Percentiles rank a stretch among this genome's conserved stretches.
These are phyloP conservation scores for Drosophila birchii DNA, from an alignment of 2,888 invertebrate genomes.

Conservation along the genomic window DNA sequence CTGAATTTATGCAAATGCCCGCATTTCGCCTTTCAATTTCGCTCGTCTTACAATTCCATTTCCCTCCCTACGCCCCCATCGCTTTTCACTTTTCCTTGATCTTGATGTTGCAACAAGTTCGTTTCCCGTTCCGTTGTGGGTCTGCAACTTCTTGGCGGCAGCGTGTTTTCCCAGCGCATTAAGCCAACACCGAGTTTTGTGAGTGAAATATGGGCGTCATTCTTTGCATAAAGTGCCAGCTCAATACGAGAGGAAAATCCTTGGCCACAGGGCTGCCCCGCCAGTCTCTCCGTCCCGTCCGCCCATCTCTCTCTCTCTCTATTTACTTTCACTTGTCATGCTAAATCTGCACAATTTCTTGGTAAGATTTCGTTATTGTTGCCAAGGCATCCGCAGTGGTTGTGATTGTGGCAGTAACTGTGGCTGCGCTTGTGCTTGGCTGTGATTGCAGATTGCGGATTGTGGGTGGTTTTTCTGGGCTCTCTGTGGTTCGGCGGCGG, in stretches of 20 bases:
- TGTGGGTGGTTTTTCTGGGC: conserved; percentile 13
- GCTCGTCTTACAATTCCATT: conserved; percentile 57
- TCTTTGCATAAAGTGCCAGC: conserved; percentile 67
- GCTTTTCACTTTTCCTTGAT: conserved; percentile 2
- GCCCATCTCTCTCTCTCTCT: conserved; percentile 16
- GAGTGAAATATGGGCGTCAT: conserved; percentile 69
- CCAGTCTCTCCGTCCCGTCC: background rate
- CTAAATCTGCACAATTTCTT: conserved; percentile 67
- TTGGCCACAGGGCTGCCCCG: conserved; percentile 19
- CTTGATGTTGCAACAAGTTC: conserved; percentile 61
- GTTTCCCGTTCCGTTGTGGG: conserved; percentile 22
- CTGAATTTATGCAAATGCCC: conserved; percentile 77
- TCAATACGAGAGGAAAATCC: conserved; percentile 26
- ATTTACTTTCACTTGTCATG: conserved; percentile 70
- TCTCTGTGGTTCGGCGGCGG: conserved; percentile 15
- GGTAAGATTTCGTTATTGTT: conserved; percentile 38
- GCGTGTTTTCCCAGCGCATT: conserved; percentile 67
- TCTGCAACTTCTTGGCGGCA: conserved; percentile 58
- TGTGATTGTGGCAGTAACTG: conserved; percentile 12
- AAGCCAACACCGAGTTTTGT: conserved; percentile 62
- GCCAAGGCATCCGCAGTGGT: conserved; percentile 26
- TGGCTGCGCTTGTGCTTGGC: conserved; percentile 15
- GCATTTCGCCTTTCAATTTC: conserved; percentile 78
- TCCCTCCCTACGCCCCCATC: conserved; percentile 8
- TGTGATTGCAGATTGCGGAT: conserved; percentile 6